phyloP scores from a whole-genome alignment of 2,888 invertebrate species.

The Acrobasis suavella region DNA sequence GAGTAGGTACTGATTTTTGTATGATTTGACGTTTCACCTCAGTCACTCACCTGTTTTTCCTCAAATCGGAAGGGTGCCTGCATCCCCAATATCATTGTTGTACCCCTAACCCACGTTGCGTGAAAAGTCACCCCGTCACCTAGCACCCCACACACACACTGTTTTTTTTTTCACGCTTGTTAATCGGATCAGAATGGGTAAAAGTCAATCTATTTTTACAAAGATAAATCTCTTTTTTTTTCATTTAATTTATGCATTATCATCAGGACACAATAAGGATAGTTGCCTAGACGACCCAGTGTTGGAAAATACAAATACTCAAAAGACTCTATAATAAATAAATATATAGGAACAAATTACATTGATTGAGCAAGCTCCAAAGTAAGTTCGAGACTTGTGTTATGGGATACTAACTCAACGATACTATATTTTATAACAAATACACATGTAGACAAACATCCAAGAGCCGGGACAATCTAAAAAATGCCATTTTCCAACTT shows the following conservation, averaged over 20 bases:
- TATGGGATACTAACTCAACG: too few relatives aligned
- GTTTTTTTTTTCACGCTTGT: slow-evolving; percentile 20
- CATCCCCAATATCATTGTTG: slow-evolving; percentile 13
- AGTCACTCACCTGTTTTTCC: slow-evolving; percentile 20
- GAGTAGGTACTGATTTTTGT: neutral
- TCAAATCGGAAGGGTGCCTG: slow-evolving; percentile 6
- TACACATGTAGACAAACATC: too few relatives aligned
- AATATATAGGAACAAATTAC: too few relatives aligned
- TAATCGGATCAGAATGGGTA: slow-evolving; percentile 11
- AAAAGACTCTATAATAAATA: too few relatives aligned
- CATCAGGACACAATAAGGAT: neutral
- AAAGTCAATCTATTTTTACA: slow-evolving; percentile 6
- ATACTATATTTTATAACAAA: too few relatives aligned
- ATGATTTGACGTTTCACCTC: slow-evolving; percentile 6
- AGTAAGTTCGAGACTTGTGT: too few relatives aligned
- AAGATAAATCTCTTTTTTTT: neutral
- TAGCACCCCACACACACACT: neutral
- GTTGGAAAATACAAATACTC: too few relatives aligned
- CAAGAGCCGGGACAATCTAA: too few relatives aligned
- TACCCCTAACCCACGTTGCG: slow-evolving; percentile 3
- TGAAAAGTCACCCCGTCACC: slow-evolving; percentile 5
- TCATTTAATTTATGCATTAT: neutral
- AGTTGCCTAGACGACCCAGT: too few relatives aligned
- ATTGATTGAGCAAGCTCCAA: too few relatives aligned
- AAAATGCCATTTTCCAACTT: too few relatives aligned